A percentile compares a stretch with the other conserved stretches of the same genome.
Conservation (phyloP, 2,113 vertebrate genomes). For the Cairina moschata region DNA sequence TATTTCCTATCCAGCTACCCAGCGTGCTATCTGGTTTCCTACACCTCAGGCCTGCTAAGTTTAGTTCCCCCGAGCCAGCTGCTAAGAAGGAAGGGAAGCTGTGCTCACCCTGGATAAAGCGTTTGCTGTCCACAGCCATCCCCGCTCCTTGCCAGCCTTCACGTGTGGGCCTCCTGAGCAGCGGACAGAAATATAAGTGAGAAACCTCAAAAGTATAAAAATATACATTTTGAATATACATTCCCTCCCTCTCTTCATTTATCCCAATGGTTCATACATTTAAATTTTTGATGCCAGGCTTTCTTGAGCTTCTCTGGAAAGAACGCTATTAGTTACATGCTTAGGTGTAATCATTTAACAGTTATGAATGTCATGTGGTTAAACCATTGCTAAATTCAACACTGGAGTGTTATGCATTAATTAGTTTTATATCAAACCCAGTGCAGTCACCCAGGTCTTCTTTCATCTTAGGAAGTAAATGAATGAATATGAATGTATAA, state of each 20-base stretch:
- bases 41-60: conserved; percentile 80
- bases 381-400: conserved; percentile 14
- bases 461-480: conserved; percentile 26
- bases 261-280: background rate
- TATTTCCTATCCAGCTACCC: conserved; percentile 79
- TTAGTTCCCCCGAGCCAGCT: conserved; percentile 79
- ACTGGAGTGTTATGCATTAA: background rate
- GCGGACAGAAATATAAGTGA: background rate
- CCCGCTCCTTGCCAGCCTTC: background rate
- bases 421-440: conserved; percentile 15
- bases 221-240: background rate
- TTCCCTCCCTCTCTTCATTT: background rate
- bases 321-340: background rate
- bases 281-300: background rate
- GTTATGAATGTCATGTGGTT: background rate
- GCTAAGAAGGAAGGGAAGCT: conserved; percentile 72
- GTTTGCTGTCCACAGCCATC: background rate
- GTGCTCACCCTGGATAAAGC: conserved; percentile 30
- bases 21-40: conserved; percentile 82
- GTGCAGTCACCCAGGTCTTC: background rate
- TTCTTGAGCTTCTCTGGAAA: background rate
- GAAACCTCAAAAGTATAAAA: background rate
- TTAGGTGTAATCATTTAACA: background rate
- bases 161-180: background rate
- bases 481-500: conserved; percentile 8